These are phyloP conservation scores for Argynnis bischoffii DNA, from an alignment of 2,888 invertebrate species.

Conservation along the genomic window DNA sequence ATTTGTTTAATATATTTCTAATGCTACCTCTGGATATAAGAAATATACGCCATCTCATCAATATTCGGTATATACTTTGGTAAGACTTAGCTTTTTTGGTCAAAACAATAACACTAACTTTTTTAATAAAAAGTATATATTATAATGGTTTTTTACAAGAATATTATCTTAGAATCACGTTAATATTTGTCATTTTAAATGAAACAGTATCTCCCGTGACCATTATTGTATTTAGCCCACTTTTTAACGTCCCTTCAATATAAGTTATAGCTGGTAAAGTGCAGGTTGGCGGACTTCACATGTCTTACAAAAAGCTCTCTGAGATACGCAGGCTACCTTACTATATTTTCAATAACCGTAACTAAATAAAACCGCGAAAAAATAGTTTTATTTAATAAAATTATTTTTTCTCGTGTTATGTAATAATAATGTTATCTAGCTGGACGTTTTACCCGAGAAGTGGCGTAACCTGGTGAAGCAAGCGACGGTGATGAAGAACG, in stretches of 20 bases:
- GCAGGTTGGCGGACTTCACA: too few relatives aligned
- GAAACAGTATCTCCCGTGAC: too few relatives aligned
- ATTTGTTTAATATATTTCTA: conserved; percentile 21
- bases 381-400: too few relatives aligned
- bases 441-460: conserved; percentile 91
- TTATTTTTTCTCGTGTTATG: background rate
- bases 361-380: too few relatives aligned
- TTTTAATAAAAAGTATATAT: background rate
- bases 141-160: background rate
- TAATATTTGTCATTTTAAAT: too few relatives aligned
- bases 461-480: conserved; percentile 94
- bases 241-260: too few relatives aligned
- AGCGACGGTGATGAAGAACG: conserved; percentile 91
- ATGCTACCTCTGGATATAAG: conserved; percentile 46
- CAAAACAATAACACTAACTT: background rate
- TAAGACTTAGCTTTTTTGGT: conserved; percentile 49
- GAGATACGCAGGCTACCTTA: too few relatives aligned
- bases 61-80: conserved; percentile 71
- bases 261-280: too few relatives aligned
- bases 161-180: too few relatives aligned
- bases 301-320: too few relatives aligned
- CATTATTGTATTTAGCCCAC: too few relatives aligned
- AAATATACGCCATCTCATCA: conserved; percentile 52
- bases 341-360: too few relatives aligned
- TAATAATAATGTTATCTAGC: conserved; percentile 46